Evolutionary conservation across 2,888 invertebrate genomes (phyloP), one percentile per base, ranked within the genome.

Genomic region (Mythimna lalbum): DNA sequence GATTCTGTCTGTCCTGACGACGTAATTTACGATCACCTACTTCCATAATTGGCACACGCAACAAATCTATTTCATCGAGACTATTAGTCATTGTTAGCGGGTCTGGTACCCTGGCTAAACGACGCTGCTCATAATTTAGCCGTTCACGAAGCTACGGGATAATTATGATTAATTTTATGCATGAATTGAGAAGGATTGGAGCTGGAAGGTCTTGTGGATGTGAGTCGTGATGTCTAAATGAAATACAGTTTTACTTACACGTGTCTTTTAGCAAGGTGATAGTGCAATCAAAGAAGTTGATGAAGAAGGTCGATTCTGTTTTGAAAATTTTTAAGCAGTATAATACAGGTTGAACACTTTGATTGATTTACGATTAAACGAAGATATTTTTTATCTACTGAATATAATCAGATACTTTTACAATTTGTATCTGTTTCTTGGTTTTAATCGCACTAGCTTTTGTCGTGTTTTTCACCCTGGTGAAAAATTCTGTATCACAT

Each of bases 1-100:
- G 74, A 75, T 78, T 76, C 78, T 81, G 80, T 80, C 84, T 78
- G 75, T 73, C 78, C 62, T 75, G 79, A 82, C 72, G 79, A 82
- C 70, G 69, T 82, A 86, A 87, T 87, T 88, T 87, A 87, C 81
- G 82, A 80, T 84, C 82, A 81, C 76, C 83, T 78, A 81, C 78
- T 80, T 80, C 80, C 81, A 83, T 89, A 89, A 89, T 88, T 88
- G 89, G 88, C 88, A 83, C 87, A 87, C 81, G 84, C 87, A 87
- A 87, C 88, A 86, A 88, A 88, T 87, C 85, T 82, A 80, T 81
- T 85, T 83, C 83, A 83, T 82, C 82, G 76, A 67, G 78, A 73
- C 86, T 71, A 81, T 89, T 86, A 89, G 82, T 89, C 89, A 89
- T 88, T 85, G 84, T 85, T 84, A 78, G 83, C 79, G 73, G 82